Percentiles rank a stretch among this genome's conserved stretches.
Evolutionary conservation across 2,888 invertebrate genomes (phyloP).

Genomic region (Caenorhabditis sp.): DNA sequence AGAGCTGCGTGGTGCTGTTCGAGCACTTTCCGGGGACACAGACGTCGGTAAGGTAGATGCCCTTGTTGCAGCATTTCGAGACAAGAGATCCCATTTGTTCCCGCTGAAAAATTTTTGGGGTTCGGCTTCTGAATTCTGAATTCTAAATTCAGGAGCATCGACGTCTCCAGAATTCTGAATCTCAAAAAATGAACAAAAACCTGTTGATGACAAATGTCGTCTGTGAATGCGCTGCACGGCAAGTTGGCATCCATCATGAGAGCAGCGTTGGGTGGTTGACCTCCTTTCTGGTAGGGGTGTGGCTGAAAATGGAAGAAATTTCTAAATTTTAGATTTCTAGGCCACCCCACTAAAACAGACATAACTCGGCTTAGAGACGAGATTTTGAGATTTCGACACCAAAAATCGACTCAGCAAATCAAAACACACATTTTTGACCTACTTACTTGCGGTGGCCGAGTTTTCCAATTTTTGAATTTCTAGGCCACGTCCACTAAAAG

Average conservation of each 20-base stretch:
- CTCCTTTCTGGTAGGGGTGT: constrained; percentile 2
- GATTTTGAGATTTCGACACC: too few species aligned
- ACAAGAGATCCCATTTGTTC: constrained; percentile 72
- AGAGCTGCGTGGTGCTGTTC: constrained; percentile 79
- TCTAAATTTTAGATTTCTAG: too few species aligned
- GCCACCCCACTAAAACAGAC: too few species aligned
- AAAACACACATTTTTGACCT: too few species aligned
- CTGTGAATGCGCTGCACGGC: constrained; percentile 81
- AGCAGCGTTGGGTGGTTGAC: constrained; percentile 3
- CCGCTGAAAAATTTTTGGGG: constrained; percentile 68
- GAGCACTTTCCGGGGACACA: constrained; percentile 82
- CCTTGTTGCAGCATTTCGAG: constrained; percentile 81
- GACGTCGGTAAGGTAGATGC: constrained; percentile 81
- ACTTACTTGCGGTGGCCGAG: too few species aligned
- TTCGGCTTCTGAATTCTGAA: too few species aligned
- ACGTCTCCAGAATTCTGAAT: not conserved
- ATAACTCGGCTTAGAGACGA: too few species aligned
- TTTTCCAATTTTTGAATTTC: too few species aligned
- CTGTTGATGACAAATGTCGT: constrained; percentile 82
- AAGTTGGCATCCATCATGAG: constrained; percentile 54
- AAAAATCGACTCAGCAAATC: too few species aligned
- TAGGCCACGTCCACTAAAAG: too few species aligned
- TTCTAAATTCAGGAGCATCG: not conserved
- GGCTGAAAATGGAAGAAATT: not conserved
- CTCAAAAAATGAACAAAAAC: constrained; percentile 56